phyloP scores from a whole-genome alignment of 2,888 invertebrate species.

The Holacanthella duospinosa region DNA sequence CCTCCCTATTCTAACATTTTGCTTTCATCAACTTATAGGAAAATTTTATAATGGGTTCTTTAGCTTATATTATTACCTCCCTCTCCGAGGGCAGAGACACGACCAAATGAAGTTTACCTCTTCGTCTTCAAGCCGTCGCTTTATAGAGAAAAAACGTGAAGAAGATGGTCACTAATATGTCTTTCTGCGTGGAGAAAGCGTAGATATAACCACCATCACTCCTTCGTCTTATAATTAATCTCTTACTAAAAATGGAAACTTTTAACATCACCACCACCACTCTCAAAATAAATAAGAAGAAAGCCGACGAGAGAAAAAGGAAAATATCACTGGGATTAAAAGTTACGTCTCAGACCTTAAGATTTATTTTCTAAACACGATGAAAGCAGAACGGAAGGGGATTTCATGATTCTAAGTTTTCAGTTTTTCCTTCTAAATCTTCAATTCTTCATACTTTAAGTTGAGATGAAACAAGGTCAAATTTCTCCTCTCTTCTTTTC shows the following conservation, averaged over 20 bases:
- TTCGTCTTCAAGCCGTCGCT: background rate
- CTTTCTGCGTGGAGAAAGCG: background rate
- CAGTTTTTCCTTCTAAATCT: background rate
- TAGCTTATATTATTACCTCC: background rate
- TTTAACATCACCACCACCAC: constrained; percentile 20
- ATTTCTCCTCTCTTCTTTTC: no score
- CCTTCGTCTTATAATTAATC: constrained; percentile 26
- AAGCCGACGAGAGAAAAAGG: constrained; percentile 5
- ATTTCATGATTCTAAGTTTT: constrained; percentile 2
- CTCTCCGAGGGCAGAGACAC: background rate
- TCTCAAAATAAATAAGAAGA: background rate
- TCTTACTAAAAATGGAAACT: constrained; percentile 32
- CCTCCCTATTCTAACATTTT: background rate
- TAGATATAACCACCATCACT: background rate
- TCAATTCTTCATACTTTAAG: constrained; percentile 1
- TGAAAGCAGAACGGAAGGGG: constrained; percentile 11
- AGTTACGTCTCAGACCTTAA: constrained; percentile 20
- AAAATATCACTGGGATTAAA: constrained; percentile 28
- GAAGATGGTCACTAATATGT: background rate
- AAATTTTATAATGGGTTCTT: background rate
- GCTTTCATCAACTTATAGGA: background rate
- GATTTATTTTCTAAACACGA: constrained; percentile 25
- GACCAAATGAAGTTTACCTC: background rate
- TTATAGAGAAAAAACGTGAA: background rate
- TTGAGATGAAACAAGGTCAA: background rate